Evolutionary conservation across 2,888 invertebrate genomes (phyloP).

Genomic region (Parasteatoda lunata): DNA sequence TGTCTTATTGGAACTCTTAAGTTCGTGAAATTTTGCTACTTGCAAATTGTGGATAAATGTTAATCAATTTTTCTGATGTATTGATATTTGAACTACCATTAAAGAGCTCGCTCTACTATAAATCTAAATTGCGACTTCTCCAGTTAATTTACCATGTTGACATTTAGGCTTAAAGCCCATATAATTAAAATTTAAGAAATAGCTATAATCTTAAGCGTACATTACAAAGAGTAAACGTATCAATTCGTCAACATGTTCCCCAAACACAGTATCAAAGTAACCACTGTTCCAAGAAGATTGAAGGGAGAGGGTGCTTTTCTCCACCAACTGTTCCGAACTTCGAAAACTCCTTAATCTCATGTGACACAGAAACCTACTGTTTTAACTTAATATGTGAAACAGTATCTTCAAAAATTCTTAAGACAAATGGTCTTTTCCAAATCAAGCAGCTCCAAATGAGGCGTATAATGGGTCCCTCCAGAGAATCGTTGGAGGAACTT

Average conservation of each 20-base stretch:
- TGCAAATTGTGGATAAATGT: no score
- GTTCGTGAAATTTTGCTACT: no score
- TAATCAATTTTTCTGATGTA: no score
- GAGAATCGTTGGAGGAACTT: conserved; percentile 1
- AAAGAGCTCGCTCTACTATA: no score
- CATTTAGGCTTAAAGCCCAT: no score
- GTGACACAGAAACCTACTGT: not conserved
- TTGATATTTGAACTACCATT: no score
- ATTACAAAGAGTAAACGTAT: no score
- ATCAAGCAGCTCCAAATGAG: conserved; percentile 63
- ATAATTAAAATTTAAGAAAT: no score
- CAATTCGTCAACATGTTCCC: not conserved
- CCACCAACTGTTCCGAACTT: not conserved
- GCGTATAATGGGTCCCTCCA: conserved; percentile 43
- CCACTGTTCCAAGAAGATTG: not conserved
- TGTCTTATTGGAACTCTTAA: no score
- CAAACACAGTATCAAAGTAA: not conserved
- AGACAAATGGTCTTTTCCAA: conserved; percentile 50
- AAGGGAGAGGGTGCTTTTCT: not conserved
- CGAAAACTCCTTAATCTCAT: conserved; percentile 26
- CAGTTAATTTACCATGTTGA: no score
- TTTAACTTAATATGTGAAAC: not conserved
- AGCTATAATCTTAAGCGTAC: no score
- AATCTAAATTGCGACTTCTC: no score
- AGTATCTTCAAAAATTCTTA: conserved; percentile 32